Evolutionary conservation across 2,888 invertebrate genomes (phyloP), one percentile per base, ranked within the genome.

Genomic region (Selenia dentaria): DNA sequence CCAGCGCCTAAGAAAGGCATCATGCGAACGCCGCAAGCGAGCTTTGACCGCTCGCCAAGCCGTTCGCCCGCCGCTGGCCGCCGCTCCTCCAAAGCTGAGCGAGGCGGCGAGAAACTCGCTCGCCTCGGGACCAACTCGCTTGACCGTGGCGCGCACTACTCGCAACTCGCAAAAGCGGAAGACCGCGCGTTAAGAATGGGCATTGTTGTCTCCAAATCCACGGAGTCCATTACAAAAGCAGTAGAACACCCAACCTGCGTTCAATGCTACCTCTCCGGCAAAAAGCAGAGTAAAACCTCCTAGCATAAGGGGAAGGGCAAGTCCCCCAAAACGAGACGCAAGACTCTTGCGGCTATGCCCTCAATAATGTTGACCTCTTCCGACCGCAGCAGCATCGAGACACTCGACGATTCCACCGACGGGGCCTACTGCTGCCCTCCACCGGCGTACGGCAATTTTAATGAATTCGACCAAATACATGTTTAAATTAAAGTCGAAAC

Each of bases 231-330:
- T 31, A 81, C 88, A 8, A 85, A 86, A 64, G 87, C 92, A 8
- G 92, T 94, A 42, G 94, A 94, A 55, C 93, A 94, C 46, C 93
- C 94, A 32, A 94, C 94, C 14, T 95, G 95, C 82, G 94, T 94
- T 61, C 94, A 95, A 69, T 95, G 95, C 70, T 92, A 94, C 78
- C 92, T 94, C 28, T 94, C 94, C 45, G 92, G 92, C 42, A 93
- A 93, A 70, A 87, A 83, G 25, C 88, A 88, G 58, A 91, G 86
- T 59, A 91, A 92, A 79, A 87, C 90, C 59, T 93, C 93, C 92
- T 93, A 93, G 92, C 93, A 93, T 88, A 93, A 91, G 92, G 92
- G 91, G 85, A 92, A 89, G 86, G 93, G 93, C 89, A 93, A 93
- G 89, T 92, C 92, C 89, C 93, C 93, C 67, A 87, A 81, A 71